Evolutionary conservation across 2,113 vertebrate genomes (phyloP).

Genomic region (Spilogale gracilis): DNA sequence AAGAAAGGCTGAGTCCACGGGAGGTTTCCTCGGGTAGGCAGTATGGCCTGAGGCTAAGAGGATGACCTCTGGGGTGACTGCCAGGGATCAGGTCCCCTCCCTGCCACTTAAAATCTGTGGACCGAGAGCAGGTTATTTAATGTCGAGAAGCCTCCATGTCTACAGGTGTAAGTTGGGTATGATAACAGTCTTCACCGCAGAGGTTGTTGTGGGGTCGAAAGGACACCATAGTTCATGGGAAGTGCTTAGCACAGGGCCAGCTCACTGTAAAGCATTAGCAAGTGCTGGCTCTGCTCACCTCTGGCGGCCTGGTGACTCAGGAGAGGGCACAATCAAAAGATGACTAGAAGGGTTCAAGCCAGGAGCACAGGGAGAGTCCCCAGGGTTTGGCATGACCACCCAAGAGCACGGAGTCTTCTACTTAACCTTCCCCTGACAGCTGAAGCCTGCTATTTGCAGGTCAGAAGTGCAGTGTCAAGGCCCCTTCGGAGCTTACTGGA

Average conservation of each 20-base stretch:
- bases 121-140: background rate
- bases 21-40: background rate
- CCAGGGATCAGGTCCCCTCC: background rate
- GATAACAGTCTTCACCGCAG: background rate
- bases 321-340: background rate
- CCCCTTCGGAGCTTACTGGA: background rate
- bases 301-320: background rate
- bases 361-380: background rate
- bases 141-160: background rate
- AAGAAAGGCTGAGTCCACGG: background rate
- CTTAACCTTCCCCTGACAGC: background rate
- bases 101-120: background rate
- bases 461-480: background rate
- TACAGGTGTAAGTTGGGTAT: background rate
- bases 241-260: background rate
- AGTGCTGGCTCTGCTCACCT: background rate
- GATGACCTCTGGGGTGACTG: background rate
- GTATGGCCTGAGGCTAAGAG: background rate
- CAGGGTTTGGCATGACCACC: background rate
- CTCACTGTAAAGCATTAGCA: fast-evolving
- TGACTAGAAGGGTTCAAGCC: background rate
- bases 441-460: background rate
- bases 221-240: background rate
- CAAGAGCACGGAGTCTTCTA: background rate
- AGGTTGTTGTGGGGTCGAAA: background rate